These are phyloP conservation scores for Nomada goodeniana DNA, from an alignment of 2,888 invertebrate genomes.

Conservation along the genomic window DNA sequence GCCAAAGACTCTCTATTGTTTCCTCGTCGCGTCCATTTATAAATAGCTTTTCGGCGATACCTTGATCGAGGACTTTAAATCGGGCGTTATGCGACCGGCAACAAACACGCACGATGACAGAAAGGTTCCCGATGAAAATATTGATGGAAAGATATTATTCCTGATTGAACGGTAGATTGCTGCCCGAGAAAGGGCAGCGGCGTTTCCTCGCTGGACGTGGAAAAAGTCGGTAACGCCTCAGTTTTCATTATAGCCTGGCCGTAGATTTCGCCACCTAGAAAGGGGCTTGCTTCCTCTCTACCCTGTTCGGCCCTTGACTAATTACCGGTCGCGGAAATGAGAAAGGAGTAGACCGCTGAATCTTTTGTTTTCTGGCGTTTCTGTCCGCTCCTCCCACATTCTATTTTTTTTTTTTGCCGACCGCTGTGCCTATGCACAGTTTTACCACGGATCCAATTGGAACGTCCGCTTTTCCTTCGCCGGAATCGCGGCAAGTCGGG, in stretches of 20 bases:
- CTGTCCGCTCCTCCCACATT: too few relatives aligned
- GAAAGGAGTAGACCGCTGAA: slow-evolving; percentile 39
- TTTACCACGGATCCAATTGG: not conserved
- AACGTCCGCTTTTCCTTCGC: slow-evolving; percentile 16
- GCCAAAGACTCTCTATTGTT: slow-evolving; percentile 26
- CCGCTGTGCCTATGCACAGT: not conserved
- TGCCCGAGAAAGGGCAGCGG: not conserved
- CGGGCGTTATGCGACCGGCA: not conserved
- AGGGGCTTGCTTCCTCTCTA: slow-evolving; percentile 20
- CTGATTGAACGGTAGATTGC: not conserved
- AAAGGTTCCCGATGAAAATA: not conserved
- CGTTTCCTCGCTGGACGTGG: not conserved
- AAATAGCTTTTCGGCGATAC: slow-evolving; percentile 28
- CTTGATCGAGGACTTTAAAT: not conserved
- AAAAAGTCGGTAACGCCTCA: slow-evolving; percentile 17
- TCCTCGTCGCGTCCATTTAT: slow-evolving; percentile 32
- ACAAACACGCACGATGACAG: not conserved
- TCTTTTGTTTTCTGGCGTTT: not conserved
- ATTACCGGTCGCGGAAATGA: slow-evolving; percentile 77
- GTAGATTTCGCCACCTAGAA: slow-evolving; percentile 5
- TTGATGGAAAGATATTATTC: not conserved
- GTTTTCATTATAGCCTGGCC: slow-evolving; percentile 26
- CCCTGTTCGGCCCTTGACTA: slow-evolving; percentile 51
- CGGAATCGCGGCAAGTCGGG: not conserved
- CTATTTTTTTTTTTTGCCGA: too few relatives aligned